Evolutionary conservation across 1,140 invertebrate genomes (phyloP), one percentile per base, ranked within the genome.

Genomic region (Zelostemma sp.): DNA sequence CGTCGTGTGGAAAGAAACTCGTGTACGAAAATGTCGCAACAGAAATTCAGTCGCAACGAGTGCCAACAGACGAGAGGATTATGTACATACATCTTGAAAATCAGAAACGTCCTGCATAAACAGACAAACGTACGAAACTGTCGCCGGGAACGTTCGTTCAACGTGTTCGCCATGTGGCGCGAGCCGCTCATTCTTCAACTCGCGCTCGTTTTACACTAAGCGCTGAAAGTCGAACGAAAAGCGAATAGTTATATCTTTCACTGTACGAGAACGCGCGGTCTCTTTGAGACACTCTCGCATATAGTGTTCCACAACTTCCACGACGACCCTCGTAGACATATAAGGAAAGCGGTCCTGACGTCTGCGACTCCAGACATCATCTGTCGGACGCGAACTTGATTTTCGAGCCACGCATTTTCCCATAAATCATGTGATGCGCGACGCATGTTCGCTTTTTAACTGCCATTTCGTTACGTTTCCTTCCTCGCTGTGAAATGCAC

Each of bases 81-180:
- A 58, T 60, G 62, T 57, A 56, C 47, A 63, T 59, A 73, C 56
- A 66, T 68, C 61, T 54, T 53, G 59, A 62, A 73, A 68, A 68
- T 68, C 71, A 59, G 50, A 40, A 57, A 57, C 63, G 61, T 73
- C 58, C 63, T 66, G 67, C 43, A 64, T 64, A 70, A 73, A 59
- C 50, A 70, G 60, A 67, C 56, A 57, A 54, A 60, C 58, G 51
- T 58, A 33, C 28, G 49, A 33, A 61, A 72, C 60, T 64, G 65
- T 66, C 63, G 62, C 62, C 66, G 45, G 33, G 58, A 60, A 50
- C 16, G 18, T 63, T 57, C 16, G 18, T 63, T 57, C 45, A 72
- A 70, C 50, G 70, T 75, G 73, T 62, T 68, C 58, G 63, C 73
- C 73, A 72, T 75, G 69, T 75, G 73, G 69, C 28, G 66, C 55